These are phyloP conservation scores for Subacronicta megacephala DNA, from an alignment of 2,888 invertebrate species.

Conservation along the genomic window DNA sequence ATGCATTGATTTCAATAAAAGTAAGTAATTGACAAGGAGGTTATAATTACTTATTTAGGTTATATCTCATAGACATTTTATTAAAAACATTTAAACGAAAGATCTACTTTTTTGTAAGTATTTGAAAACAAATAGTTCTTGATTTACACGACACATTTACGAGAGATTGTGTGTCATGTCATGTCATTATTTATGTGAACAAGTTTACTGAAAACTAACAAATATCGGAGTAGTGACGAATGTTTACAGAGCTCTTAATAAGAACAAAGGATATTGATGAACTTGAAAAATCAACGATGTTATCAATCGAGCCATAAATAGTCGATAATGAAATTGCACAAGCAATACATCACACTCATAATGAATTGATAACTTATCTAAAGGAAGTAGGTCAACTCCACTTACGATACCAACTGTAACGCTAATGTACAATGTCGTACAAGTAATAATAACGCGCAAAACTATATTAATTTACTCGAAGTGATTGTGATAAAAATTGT, in stretches of 20 bases:
- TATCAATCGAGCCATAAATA: conserved; percentile 65
- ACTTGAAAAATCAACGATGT: conserved; percentile 73
- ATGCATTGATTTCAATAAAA: too few relatives aligned
- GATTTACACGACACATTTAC: conserved; percentile 59
- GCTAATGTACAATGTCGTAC: conserved; percentile 26
- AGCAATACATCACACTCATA: conserved; percentile 76
- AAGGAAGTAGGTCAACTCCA: conserved; percentile 81
- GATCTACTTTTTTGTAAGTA: conserved; percentile 6
- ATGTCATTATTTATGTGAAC: conserved; percentile 71
- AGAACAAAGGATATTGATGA: conserved; percentile 75
- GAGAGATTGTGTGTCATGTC: conserved; percentile 59
- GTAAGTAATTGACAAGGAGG: too few relatives aligned
- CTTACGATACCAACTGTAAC: conserved; percentile 62
- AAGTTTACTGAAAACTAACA: conserved; percentile 62
- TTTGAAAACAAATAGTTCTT: conserved; percentile 53
- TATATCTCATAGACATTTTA: conserved; percentile 4
- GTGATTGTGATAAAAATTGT: conserved; percentile 59
- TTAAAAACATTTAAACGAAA: too few relatives aligned
- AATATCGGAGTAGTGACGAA: conserved; percentile 61
- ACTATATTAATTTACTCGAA: conserved; percentile 42
- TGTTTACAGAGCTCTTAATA: conserved; percentile 65
- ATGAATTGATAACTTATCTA: conserved; percentile 79
- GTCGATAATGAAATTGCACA: conserved; percentile 79
- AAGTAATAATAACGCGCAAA: conserved; percentile 38
- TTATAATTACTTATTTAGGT: too few relatives aligned